Evolutionary conservation across 2,888 invertebrate species (phyloP), one percentile per base, ranked within the genome.

Genomic region (Peribatodes rhomboidaria): DNA sequence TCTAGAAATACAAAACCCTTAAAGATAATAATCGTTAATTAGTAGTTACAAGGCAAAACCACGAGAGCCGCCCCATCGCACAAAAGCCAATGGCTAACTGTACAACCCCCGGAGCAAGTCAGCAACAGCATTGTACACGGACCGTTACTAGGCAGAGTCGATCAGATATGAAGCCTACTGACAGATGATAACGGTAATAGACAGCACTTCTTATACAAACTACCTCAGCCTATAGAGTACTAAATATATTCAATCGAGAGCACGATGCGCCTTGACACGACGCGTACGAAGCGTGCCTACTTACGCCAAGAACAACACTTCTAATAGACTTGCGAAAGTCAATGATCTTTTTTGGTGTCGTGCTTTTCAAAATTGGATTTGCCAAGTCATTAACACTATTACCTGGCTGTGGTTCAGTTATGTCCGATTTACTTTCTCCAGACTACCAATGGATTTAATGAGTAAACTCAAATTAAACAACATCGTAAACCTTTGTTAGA

Each of bases 111-210:
- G 75, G 66, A 75, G 79, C 74, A 37, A 68, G 16, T 41, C 53
- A 37, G 65, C 67, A 68, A 57, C 72, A 65, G 69, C 77, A 80
- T 81, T 81, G 80, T 81, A 73, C 75, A 76, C 74, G 75, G 60
- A 80, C 90, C 89, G 90, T 89, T 89, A 88, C 62, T 68, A 54
- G 76, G 79, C 81, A 77, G 74, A 80, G 85, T 86, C 84, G 81
- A 87, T 90, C 89, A 86, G 89, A 87, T 87, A 87, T 79, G 80
- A 85, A 84, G 80, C 81, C 79, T 78, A 85, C 86, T 86, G 88
- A 88, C 88, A 87, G 86, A 78, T 76, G 78, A 79, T 91, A 92
- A 90, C 91, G 91, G 90, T 85, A 85, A 80, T 75, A 76, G 80
- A 82, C 85, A 79, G 81, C 80, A 79, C 80, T 82, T 80, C 47